phyloP scores from a whole-genome alignment of 53 echinoderm and acorn worm species.

The Glandiceps talaboti region DNA sequence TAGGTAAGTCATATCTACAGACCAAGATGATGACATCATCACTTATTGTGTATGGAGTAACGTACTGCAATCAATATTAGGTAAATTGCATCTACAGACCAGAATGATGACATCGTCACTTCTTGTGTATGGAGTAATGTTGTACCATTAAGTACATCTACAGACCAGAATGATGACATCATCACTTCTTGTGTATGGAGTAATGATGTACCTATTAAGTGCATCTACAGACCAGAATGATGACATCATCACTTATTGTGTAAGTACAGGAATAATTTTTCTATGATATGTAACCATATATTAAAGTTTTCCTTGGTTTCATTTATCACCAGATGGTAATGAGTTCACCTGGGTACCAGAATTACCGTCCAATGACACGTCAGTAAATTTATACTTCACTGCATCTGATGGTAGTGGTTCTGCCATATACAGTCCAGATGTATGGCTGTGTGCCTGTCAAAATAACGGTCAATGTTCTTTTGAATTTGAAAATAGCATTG shows the following conservation, averaged over 20 bases:
- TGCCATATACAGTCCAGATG: neutral
- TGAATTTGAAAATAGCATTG: neutral
- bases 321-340: neutral
- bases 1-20: no score
- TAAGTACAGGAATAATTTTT: neutral
- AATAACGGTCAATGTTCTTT: neutral
- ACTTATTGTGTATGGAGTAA: neutral
- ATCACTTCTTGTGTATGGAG: neutral
- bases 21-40: neutral
- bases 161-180: neutral
- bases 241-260: neutral
- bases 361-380: neutral
- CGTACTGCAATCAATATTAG: no score
- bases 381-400: neutral
- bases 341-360: neutral
- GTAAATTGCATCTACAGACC: no score
- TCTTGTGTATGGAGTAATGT: neutral
- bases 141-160: neutral
- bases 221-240: neutral
- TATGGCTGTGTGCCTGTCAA: neutral
- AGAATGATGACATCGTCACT: neutral
- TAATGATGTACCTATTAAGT: neutral
- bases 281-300: no score
- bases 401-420: neutral
- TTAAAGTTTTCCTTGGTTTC: no score